Evolutionary conservation across 2,888 invertebrate species (phyloP).

Genomic region (Nemotelus pantherinus): DNA sequence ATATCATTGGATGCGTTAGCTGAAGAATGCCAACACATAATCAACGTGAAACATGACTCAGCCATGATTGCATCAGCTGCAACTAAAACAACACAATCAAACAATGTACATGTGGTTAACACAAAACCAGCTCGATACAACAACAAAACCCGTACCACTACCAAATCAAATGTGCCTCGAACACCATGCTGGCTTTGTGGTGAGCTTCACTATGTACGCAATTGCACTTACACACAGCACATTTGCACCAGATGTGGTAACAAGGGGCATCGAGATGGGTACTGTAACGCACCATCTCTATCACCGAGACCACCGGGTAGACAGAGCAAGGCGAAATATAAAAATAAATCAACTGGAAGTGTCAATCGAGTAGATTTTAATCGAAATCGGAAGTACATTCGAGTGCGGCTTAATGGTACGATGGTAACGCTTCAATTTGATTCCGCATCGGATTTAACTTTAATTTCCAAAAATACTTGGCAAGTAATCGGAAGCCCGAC

Average conservation of each 20-base stretch:
- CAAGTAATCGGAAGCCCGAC: neutral
- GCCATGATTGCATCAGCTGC: neutral
- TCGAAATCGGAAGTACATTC: constrained; percentile 1
- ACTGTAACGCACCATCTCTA: too few relatives aligned
- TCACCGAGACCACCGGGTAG: neutral
- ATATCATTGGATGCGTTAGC: constrained; percentile 38
- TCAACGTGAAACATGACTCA: neutral
- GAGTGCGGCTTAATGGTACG: neutral
- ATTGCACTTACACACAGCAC: neutral
- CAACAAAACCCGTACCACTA: neutral
- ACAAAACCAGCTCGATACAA: neutral
- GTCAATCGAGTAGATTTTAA: constrained; percentile 4
- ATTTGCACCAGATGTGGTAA: neutral
- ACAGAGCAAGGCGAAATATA: neutral
- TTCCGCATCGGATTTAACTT: constrained; percentile 3
- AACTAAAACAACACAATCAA: neutral
- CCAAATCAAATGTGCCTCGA: neutral
- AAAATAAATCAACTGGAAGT: neutral
- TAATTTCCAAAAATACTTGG: neutral
- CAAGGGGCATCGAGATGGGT: neutral
- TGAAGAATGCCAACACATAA: constrained; percentile 35
- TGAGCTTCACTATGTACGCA: neutral
- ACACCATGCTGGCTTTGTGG: constrained; percentile 1
- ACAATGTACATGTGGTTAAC: neutral
- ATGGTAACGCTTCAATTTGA: neutral